These are phyloP conservation scores for Samia ricini DNA, from an alignment of 1,140 invertebrate species.

Conservation along the genomic window DNA sequence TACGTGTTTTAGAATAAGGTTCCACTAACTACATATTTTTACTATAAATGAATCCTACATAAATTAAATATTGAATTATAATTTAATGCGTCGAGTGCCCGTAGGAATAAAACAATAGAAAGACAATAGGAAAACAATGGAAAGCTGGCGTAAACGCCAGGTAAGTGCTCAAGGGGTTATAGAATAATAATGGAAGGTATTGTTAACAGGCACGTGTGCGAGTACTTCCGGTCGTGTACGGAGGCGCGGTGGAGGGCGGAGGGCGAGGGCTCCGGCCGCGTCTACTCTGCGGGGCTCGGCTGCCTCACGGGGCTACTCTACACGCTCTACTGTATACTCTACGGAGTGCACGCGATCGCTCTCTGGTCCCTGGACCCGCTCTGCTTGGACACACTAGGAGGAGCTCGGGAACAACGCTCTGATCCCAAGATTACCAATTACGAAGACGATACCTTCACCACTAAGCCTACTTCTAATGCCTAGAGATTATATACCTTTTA, in stretches of 20 bases:
- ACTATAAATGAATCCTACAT: too few species aligned
- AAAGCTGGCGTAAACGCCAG: too few species aligned
- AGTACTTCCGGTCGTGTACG: constrained; percentile 44
- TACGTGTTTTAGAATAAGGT: too few species aligned
- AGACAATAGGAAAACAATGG: too few species aligned
- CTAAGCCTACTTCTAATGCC: too few species aligned
- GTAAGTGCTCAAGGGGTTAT: too few species aligned
- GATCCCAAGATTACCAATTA: constrained; percentile 33
- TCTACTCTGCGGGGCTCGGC: constrained; percentile 30
- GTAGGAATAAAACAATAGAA: too few species aligned
- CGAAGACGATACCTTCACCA: constrained; percentile 16
- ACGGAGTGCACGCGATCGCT: constrained; percentile 29
- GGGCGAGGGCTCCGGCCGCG: constrained; percentile 16
- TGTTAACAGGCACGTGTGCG: constrained; percentile 18
- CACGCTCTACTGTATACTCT: constrained; percentile 36
- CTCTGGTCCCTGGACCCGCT: constrained; percentile 55
- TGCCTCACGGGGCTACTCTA: constrained; percentile 36
- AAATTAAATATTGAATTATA: too few species aligned
- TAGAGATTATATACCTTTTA: too few species aligned
- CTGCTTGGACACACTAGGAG: constrained; percentile 30
- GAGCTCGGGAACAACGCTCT: not conserved
- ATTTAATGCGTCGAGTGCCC: too few species aligned
- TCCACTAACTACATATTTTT: too few species aligned
- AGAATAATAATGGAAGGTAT: too few species aligned
- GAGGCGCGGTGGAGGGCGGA: constrained; percentile 40